Evolutionary conservation across 2,888 invertebrate genomes (phyloP), one percentile per base, ranked within the genome.

Genomic region (Eupeodes luniger): DNA sequence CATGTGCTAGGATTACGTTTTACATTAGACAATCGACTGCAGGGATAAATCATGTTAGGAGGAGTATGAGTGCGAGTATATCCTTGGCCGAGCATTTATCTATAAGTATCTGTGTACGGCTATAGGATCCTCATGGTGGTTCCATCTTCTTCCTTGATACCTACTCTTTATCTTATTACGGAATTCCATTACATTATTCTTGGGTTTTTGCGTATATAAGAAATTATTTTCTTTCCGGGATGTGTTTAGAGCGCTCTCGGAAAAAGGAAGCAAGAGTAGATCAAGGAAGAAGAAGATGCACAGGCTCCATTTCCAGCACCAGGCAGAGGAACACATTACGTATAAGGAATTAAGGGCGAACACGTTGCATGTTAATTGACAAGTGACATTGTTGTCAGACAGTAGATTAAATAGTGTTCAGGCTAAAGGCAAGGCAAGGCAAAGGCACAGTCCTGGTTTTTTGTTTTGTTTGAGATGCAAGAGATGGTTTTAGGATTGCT

Each of bases 281-380:
- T 67, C 59, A 72, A 47, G 72, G 59, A 72, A 57, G 51, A 47
- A 59, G 59, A 72, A 57, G 51, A 62, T 64, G 47, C 51, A 47
- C 53, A 59, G 9, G 16, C 16, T 5, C 40, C 27, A 27, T 27
- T 7, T 40, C 40, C 5, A 9, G 40, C 40, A 40, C 40, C 40
- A 79, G 66, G 9, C 53, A 19, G 47, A 69, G 27, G 27, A 27
- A 27, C 59, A 79, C n/a, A 69, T 19, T 55, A 55, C 40, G 19
- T n/a, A 64, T 14, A 53, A 12, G 74, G 69, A 86, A 79, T 79
- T 79, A 86, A 64, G 75, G 82, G 44, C 69, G 70, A 70, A 86
- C 75, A 79, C 86, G 86, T 86, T 79, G 78, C 69, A 86, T 75
- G 79, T 76, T 86, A 86, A 86, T 82, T 86, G 86, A 86, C 86